A percentile compares a stretch with the other conserved stretches of the same genome.
These are phyloP conservation scores for Byasa hedistus DNA, from an alignment of 2,888 invertebrate species.

Conservation along the genomic window DNA sequence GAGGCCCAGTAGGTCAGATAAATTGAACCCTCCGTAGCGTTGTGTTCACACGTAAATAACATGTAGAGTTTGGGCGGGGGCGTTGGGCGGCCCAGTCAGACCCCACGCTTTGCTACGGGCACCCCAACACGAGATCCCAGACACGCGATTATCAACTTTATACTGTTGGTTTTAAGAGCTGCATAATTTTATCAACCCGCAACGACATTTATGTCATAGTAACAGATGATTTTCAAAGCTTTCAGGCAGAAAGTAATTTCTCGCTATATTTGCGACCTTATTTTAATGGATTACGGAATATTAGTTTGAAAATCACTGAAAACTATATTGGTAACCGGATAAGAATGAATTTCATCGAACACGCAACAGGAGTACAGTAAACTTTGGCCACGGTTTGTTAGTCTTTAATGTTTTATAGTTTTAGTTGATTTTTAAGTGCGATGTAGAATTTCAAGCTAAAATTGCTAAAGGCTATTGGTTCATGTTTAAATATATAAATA, in stretches of 20 bases:
- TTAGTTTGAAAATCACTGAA: constrained; percentile 31
- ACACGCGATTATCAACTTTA: constrained; percentile 41
- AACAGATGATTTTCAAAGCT: constrained; percentile 56
- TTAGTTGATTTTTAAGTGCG: constrained; percentile 49
- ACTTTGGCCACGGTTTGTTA: constrained; percentile 74
- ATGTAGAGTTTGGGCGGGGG: constrained; percentile 69
- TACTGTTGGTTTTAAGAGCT: constrained; percentile 36
- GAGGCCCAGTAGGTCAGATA: constrained; percentile 79
- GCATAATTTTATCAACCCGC: not conserved
- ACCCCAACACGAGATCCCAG: constrained; percentile 26
- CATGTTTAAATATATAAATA: not conserved
- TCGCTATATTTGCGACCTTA: constrained; percentile 50
- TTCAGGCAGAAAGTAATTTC: constrained; percentile 52
- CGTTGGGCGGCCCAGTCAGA: constrained; percentile 50
- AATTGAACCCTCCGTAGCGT: constrained; percentile 76
- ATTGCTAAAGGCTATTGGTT: not conserved
- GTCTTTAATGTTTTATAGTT: constrained; percentile 63
- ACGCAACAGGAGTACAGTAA: constrained; percentile 67
- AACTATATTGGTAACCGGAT: constrained; percentile 42
- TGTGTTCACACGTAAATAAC: constrained; percentile 80
- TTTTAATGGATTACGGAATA: constrained; percentile 43
- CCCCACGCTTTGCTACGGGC: constrained; percentile 34
- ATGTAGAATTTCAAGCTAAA: constrained; percentile 3
- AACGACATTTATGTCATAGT: constrained; percentile 36
- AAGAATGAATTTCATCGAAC: constrained; percentile 68